Conservation (phyloP, 2,113 vertebrate genomes). For the Phoxinus phoxinus region DNA sequence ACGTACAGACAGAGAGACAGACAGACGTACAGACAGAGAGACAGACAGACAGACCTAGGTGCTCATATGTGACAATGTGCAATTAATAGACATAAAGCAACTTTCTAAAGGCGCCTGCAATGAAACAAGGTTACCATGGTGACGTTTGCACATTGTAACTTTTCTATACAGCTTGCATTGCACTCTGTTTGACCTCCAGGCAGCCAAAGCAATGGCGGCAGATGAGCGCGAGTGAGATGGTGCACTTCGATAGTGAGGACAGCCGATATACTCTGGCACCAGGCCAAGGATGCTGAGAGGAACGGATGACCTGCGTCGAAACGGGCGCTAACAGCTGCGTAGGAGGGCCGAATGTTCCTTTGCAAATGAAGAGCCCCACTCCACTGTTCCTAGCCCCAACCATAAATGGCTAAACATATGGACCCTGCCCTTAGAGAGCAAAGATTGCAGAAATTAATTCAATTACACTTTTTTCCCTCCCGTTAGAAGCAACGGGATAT, state of each 20-base stretch:
- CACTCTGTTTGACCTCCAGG: constrained; percentile 5
- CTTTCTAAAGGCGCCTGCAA: neutral
- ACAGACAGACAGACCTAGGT: neutral
- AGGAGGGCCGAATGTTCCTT: constrained; percentile 14
- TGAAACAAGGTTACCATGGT: neutral
- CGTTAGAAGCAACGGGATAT: neutral
- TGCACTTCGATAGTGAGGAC: constrained; percentile 3
- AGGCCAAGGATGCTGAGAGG: constrained; percentile 13
- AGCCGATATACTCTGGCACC: constrained; percentile 24
- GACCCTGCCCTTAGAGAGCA: neutral
- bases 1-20: neutral
- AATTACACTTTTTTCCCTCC: neutral
- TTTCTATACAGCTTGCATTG: constrained; percentile 4
- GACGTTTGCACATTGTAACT: constrained; percentile 8
- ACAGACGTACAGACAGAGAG: too few relatives aligned
- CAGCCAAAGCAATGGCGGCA: neutral
- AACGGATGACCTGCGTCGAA: constrained; percentile 31
- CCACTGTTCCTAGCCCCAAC: neutral
- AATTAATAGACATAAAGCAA: neutral
- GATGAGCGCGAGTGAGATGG: neutral
- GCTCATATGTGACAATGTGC: neutral
- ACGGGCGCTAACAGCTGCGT: constrained; percentile 6
- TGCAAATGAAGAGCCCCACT: neutral
- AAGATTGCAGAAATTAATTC: constrained; percentile 21
- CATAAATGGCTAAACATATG: constrained; percentile 26